Percentiles rank a stretch among this genome's conserved stretches.
Evolutionary conservation across 2,797 vertebrate genomes (phyloP).

Genomic region (Spinus pinus): DNA sequence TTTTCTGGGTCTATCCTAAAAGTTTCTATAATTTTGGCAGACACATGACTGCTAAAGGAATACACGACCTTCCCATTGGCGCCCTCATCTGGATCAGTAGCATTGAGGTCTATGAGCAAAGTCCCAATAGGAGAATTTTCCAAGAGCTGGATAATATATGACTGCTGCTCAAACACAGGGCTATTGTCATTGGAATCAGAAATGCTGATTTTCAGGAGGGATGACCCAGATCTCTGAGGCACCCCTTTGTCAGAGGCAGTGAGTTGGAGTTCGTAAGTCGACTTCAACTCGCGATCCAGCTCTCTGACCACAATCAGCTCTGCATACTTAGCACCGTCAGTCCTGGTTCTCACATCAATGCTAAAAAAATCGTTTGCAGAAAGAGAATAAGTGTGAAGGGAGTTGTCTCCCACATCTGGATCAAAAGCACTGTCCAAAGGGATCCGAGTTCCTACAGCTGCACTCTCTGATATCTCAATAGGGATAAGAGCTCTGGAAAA

Average conservation of each 20-base stretch:
- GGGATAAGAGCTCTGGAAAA: constrained; percentile 91
- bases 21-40: constrained; percentile 89
- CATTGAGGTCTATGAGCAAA: constrained; percentile 91
- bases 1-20: constrained; percentile 91
- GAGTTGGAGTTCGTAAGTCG: constrained; percentile 90
- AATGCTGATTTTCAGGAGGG: constrained; percentile 90
- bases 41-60: constrained; percentile 92
- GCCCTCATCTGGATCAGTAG: constrained; percentile 96
- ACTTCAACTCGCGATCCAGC: constrained; percentile 88
- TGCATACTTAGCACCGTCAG: constrained; percentile 93
- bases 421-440: constrained; percentile 92
- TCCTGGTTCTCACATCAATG: constrained; percentile 90
- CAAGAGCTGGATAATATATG: constrained; percentile 84
- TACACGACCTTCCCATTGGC: constrained; percentile 94
- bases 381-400: constrained; percentile 89
- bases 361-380: constrained; percentile 90
- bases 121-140: constrained; percentile 90
- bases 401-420: constrained; percentile 93
- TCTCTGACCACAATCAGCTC: constrained; percentile 92
- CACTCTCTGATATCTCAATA: constrained; percentile 95
- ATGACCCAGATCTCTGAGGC: constrained; percentile 89
- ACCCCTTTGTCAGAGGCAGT: constrained; percentile 91
- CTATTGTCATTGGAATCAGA: constrained; percentile 98
- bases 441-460: constrained; percentile 90
- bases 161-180: constrained; percentile 87